Percentiles rank a stretch among this genome's conserved stretches.
Conservation (phyloP, 2,113 vertebrate genomes). For the Heterocephalus glaber region DNA sequence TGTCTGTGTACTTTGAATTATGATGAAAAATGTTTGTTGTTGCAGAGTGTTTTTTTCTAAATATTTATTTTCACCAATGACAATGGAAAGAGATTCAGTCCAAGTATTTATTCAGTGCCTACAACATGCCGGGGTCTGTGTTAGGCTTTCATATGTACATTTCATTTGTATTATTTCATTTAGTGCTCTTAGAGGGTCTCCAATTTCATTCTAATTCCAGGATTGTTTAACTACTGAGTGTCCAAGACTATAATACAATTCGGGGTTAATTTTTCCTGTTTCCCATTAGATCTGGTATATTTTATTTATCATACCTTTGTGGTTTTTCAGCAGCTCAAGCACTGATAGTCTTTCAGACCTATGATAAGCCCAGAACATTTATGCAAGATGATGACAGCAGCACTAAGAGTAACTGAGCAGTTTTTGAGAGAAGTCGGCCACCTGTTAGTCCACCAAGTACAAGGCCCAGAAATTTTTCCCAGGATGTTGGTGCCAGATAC, state of each 20-base stretch:
- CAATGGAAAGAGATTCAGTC: neutral
- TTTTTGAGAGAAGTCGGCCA: neutral
- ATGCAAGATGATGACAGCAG: neutral
- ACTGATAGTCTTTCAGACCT: neutral
- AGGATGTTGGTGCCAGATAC: neutral
- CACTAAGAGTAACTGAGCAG: neutral
- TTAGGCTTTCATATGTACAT: neutral
- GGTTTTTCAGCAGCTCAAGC: neutral
- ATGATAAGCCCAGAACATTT: neutral
- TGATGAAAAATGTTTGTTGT: neutral
- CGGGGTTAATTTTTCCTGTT: neutral
- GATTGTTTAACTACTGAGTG: neutral
- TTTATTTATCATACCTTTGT: neutral
- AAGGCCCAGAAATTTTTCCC: neutral
- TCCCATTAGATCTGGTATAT: neutral
- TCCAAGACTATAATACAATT: neutral
- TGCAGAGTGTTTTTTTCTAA: neutral
- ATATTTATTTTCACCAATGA: conserved; percentile 18
- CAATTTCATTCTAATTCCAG: neutral
- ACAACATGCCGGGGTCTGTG: neutral
- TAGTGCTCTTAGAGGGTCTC: neutral
- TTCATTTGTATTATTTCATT: neutral
- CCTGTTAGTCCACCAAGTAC: neutral
- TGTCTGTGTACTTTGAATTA: conserved; percentile 6
- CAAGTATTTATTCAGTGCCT: neutral